These are phyloP conservation scores for Mylabris sibirica DNA, from an alignment of 2,888 invertebrate species.

Conservation along the genomic window DNA sequence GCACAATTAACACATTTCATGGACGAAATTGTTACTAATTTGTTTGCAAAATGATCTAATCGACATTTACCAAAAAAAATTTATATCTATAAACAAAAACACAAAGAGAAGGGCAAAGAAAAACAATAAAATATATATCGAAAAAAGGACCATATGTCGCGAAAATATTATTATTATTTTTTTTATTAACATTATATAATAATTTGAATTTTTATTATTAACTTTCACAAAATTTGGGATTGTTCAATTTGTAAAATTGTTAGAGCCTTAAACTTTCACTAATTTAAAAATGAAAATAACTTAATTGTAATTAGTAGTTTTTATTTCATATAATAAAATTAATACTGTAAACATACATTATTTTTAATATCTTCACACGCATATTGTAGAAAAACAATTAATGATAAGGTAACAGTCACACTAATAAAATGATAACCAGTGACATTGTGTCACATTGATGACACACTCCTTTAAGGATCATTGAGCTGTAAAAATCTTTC, in stretches of 20 bases:
- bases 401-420: slow-evolving; percentile 2
- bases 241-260: background rate
- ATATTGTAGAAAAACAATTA: background rate
- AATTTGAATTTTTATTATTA: background rate
- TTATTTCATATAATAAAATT: too few species aligned
- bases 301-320: background rate
- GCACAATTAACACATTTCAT: slow-evolving; percentile 33
- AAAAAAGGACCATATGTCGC: background rate
- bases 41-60: slow-evolving; percentile 36
- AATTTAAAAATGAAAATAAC: background rate
- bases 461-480: slow-evolving; percentile 3
- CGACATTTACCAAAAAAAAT: slow-evolving; percentile 25
- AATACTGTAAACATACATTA: too few species aligned
- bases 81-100: background rate
- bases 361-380: too few species aligned
- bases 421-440: background rate
- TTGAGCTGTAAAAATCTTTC: background rate
- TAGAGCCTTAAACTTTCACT: background rate
- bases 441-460: slow-evolving; percentile 5
- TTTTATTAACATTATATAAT: background rate
- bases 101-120: background rate
- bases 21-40: slow-evolving; percentile 30
- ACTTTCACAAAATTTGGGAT: background rate
- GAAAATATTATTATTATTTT: background rate
- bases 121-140: background rate